These are phyloP conservation scores for Ptychodera flava DNA, from an alignment of 35 echinoderm and acorn worm species.

Conservation along the genomic window DNA sequence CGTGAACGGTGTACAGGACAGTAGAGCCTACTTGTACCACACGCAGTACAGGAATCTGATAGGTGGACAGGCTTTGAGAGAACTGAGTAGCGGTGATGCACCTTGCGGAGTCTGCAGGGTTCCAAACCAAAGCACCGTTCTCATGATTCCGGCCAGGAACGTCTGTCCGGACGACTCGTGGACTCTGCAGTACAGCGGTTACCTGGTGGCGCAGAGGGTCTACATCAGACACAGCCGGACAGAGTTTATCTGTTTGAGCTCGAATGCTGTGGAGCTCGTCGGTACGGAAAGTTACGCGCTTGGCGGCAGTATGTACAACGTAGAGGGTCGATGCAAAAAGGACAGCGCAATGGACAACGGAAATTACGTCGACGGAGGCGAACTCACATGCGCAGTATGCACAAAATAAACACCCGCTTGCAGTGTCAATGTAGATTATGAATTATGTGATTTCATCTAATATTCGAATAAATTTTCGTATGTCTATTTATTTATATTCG, in stretches of 20 bases:
- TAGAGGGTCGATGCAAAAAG: neutral
- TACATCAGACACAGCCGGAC: neutral
- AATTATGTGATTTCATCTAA: too few relatives aligned
- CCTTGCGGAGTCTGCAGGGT: neutral
- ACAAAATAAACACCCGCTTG: neutral
- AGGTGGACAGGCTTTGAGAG: neutral
- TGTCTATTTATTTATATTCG: too few relatives aligned
- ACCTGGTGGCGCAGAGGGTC: constrained; percentile 15
- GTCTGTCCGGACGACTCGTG: constrained; percentile 29
- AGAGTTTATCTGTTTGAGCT: neutral
- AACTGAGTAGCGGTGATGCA: neutral
- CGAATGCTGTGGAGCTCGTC: neutral
- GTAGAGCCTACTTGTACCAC: neutral
- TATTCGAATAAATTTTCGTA: too few relatives aligned
- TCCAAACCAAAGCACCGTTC: neutral
- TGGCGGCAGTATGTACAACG: neutral
- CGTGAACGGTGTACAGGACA: neutral
- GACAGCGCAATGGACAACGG: neutral
- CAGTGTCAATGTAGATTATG: too few relatives aligned
- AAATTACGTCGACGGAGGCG: neutral
- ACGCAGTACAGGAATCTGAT: neutral
- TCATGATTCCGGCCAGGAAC: constrained; percentile 42
- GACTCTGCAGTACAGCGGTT: constrained; percentile 40
- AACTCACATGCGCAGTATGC: neutral
- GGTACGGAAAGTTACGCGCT: neutral